Evolutionary conservation across 2,113 vertebrate genomes (phyloP).

Genomic region (Siniperca chuatsi): DNA sequence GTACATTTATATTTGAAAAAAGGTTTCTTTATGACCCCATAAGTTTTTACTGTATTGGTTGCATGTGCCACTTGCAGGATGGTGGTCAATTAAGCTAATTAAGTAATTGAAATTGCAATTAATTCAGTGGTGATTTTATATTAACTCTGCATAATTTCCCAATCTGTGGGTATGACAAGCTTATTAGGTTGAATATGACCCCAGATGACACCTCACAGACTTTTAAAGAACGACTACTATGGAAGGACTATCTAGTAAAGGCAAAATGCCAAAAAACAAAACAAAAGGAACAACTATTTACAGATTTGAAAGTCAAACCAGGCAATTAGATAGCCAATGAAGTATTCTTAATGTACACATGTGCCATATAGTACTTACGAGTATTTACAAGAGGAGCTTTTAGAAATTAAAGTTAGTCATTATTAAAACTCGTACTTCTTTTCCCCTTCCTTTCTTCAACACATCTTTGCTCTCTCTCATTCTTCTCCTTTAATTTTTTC

Average conservation of each 20-base stretch:
- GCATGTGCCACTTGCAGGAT: slow-evolving; percentile 16
- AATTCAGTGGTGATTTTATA: slow-evolving; percentile 41
- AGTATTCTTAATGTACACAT: neutral
- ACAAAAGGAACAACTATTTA: neutral
- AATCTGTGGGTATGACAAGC: slow-evolving; percentile 38
- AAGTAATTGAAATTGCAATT: slow-evolving; percentile 48
- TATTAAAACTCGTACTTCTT: slow-evolving; percentile 1
- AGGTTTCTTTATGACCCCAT: neutral
- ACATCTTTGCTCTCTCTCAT: neutral
- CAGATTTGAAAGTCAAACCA: neutral
- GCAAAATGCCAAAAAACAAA: neutral
- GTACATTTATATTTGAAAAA: neutral
- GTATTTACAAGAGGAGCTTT: neutral
- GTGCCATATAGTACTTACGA: neutral
- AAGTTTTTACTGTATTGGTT: neutral
- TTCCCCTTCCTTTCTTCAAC: neutral
- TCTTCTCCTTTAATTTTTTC: neutral
- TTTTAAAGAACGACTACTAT: neutral
- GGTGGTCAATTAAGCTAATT: slow-evolving; percentile 35
- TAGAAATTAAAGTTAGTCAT: neutral
- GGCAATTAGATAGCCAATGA: neutral
- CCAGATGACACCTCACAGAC: neutral
- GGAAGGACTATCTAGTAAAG: neutral
- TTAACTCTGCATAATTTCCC: slow-evolving; percentile 49
- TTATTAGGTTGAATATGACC: slow-evolving; percentile 42